These are phyloP conservation scores for Hetaerina americana DNA, from an alignment of 1,140 invertebrate genomes.

Conservation along the genomic window DNA sequence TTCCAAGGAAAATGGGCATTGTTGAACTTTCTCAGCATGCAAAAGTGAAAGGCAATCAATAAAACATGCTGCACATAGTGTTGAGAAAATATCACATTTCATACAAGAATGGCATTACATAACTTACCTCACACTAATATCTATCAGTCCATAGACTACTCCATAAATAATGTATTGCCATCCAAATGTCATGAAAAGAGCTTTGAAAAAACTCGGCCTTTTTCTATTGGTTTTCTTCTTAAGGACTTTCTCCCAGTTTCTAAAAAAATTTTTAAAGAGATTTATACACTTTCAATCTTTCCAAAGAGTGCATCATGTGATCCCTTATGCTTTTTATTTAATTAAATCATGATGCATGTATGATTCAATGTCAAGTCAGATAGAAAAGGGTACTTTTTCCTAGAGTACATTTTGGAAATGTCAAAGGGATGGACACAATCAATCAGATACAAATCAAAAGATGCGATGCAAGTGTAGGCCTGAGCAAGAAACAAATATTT, in stretches of 20 bases:
- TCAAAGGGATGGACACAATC: too few species aligned
- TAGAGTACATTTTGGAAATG: too few species aligned
- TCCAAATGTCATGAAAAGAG: conserved; percentile 39
- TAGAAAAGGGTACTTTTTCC: too few species aligned
- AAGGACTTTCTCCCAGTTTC: conserved; percentile 16
- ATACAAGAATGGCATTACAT: background rate
- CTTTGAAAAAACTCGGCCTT: conserved; percentile 36
- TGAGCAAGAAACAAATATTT: too few species aligned
- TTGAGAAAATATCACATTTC: background rate
- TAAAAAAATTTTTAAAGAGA: conserved; percentile 17
- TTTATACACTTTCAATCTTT: conserved; percentile 17
- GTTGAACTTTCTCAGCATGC: conserved; percentile 20
- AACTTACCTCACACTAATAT: conserved; percentile 38
- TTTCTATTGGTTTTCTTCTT: conserved; percentile 22
- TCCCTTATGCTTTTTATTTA: conserved; percentile 21
- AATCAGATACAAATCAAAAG: background rate
- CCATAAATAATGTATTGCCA: conserved; percentile 34
- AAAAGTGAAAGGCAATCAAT: background rate
- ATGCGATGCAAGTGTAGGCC: too few species aligned
- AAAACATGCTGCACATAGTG: background rate
- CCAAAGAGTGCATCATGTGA: too few species aligned
- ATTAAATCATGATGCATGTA: too few species aligned
- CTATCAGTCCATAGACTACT: conserved; percentile 32
- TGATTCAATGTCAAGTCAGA: too few species aligned
- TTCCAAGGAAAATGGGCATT: conserved; percentile 24